Base-by-base conservation (phyloP, 2,113 vertebrate genomes). In the Blennius ocellaris region DNA sequence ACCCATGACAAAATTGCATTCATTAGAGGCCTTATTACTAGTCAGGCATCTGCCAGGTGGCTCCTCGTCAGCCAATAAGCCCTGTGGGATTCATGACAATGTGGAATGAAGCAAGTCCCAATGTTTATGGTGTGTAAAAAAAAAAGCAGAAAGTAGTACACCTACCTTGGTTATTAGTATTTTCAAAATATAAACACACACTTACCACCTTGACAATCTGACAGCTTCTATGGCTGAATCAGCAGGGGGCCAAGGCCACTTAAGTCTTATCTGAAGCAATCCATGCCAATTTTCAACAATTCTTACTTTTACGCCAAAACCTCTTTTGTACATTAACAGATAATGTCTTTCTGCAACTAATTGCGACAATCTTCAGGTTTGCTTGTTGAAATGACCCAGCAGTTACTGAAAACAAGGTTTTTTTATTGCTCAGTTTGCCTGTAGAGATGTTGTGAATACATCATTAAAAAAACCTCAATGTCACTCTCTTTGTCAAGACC, bases 21-120 rank as follows among this genome's bases (percentile, higher is more conserved):
- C 60, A 69, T 82, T 55, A 60, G 51, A 51, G 61, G 59, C 36
- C 71, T 73, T 40, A 57, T 76, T 81, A 44, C 9, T 14, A 7
- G 51, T 7, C n/a, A 1, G 21, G 21, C 30, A 15, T 7, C 47
- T 77, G 54, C 57, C 61, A 80, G 54, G 10, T 45, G 51, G 55
- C 48, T 11, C 48, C 12, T 55, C 9, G 41, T 37, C 16, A 41
- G 52, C 43, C 55, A 59, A 67, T 73, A 37, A 53, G 59, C n/a
- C 52, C 37, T 49, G 6, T 3, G 40, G 17, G 72, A 81, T 52
- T 59, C 67, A 30, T 53, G 69, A 53, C 6, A 6, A 58, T 14
- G 40, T 48, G 59, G 40, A 14, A 59, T 50, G 17, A 63, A 43
- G 37, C 10, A 45, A 49, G 7, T 10, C 11, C 15, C 15, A 11